Base-by-base conservation (phyloP, 2,797 vertebrate species). In the Gila robusta region DNA sequence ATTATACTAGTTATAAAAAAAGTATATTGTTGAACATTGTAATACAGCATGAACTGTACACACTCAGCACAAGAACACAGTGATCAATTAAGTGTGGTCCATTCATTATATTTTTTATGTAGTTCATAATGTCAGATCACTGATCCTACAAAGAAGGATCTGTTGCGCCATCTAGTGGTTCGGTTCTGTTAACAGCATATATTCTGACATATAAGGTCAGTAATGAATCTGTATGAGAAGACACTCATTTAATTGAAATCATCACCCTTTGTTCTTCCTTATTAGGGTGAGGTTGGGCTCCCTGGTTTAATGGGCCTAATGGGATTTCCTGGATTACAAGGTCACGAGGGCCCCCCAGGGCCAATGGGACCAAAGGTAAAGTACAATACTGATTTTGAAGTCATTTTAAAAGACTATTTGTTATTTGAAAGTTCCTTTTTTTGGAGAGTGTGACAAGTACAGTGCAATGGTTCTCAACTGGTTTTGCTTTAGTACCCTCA, bases 301-400 rank as follows among this genome's bases (percentile, higher is more conserved):
- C 96, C 96, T 0, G 98, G 98, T 80, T 91, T 98, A 86, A 96
- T 96, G 90, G 98, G 98, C 77, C 95, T 97, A 82, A 97, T 99
- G 93, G 98, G 98, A 74, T 99, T 99, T 93, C 98, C 98, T 59
- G 98, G 98, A 89, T 95, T 98, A 95, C 98, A 98, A 90, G 98
- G 98, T 90, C 96, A 95, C 6, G 98, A 99, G 92, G 98, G 98
- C 54, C 97, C 97, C 0, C 87, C 94, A 76, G 98, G 98, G 16
- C 92, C 95, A 62, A 95, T 97, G 44, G 98, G 98, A 71, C 93
- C 94, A n/a, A 97, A 97, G 96, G 98, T 99, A 91, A 93, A 90
- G 32, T 10, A 37, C 9, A 64, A 21, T 10, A 70, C 59, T 4
- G 28, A 52, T 17, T 52, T 52, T 70, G 1, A 70, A 56, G 52